A percentile compares a stretch with the other conserved stretches of the same genome.
Evolutionary conservation across 2,888 invertebrate species (phyloP).

Genomic region (Cinara cedri): DNA sequence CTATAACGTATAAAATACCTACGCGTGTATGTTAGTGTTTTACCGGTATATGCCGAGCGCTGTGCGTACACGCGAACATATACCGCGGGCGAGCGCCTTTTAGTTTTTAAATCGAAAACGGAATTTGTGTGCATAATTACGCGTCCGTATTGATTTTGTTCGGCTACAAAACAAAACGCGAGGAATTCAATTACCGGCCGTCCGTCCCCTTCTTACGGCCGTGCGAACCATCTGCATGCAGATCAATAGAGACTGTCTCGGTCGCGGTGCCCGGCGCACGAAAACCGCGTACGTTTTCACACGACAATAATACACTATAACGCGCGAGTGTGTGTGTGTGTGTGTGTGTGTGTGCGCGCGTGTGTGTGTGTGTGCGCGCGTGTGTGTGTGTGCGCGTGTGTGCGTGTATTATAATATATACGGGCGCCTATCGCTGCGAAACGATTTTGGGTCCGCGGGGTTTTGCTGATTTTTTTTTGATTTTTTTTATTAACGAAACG

Average conservation of each 20-base stretch:
- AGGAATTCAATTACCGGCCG: conserved; percentile 40
- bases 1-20: too few species aligned
- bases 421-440: too few species aligned
- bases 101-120: conserved; percentile 37
- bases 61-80: not conserved
- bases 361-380: too few species aligned
- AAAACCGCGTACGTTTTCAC: not conserved
- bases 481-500: too few species aligned
- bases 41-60: not conserved
- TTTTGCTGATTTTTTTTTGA: too few species aligned
- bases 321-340: too few species aligned
- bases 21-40: too few species aligned
- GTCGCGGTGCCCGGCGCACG: not conserved
- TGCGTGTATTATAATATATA: too few species aligned
- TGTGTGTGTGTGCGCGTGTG: too few species aligned
- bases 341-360: too few species aligned
- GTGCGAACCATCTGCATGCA: conserved; percentile 36
- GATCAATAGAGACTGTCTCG: conserved; percentile 38
- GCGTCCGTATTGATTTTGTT: conserved; percentile 52
- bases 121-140: conserved; percentile 51
- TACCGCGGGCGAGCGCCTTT: not conserved
- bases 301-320: too few species aligned
- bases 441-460: too few species aligned
- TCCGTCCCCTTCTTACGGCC: conserved; percentile 16
- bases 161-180: conserved; percentile 47